A percentile compares a stretch with the other conserved stretches of the same genome.
Evolutionary conservation across 53 echinoderm and acorn worm species (phyloP).

Genomic region (Hippasteria phrygiana): DNA sequence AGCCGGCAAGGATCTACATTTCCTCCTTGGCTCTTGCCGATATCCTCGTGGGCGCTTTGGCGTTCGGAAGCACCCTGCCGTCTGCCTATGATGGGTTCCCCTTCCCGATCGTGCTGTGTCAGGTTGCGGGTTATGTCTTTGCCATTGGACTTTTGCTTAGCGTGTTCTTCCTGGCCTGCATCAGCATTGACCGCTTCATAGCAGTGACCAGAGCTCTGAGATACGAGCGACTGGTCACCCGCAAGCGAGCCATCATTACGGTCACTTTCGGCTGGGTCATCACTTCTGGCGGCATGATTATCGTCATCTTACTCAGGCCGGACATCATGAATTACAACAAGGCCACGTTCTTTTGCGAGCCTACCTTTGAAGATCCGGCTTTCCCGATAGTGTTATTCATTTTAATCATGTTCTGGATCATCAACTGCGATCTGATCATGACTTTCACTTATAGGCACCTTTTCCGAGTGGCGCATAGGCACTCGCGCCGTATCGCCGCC

Average conservation of each 20-base stretch:
- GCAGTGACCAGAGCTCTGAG: constrained; percentile 31
- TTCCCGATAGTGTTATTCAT: constrained; percentile 18
- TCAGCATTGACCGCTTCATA: constrained; percentile 55
- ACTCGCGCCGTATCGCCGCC: constrained; percentile 31
- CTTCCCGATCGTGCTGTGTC: constrained; percentile 9
- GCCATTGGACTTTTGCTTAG: constrained; percentile 8
- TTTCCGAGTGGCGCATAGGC: constrained; percentile 38
- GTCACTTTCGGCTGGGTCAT: constrained; percentile 8
- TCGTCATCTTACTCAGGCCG: background rate
- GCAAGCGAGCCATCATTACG: constrained; percentile 8
- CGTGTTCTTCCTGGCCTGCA: constrained; percentile 37
- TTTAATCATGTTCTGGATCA: constrained; percentile 24
- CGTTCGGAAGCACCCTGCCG: constrained; percentile 14
- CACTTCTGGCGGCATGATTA: background rate
- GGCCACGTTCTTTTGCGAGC: constrained; percentile 47
- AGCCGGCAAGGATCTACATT: constrained; percentile 27
- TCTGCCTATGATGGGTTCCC: constrained; percentile 36
- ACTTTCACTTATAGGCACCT: constrained; percentile 31
- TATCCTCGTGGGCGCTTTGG: constrained; percentile 41
- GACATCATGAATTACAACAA: constrained; percentile 12
- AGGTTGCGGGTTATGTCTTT: background rate
- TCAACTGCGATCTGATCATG: constrained; percentile 16
- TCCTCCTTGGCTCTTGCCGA: constrained; percentile 49
- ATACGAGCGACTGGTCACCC: constrained; percentile 38
- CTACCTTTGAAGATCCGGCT: constrained; percentile 23